Evolutionary conservation across 2,888 invertebrate species (phyloP).

Genomic region (Agriopis aurantiaria): DNA sequence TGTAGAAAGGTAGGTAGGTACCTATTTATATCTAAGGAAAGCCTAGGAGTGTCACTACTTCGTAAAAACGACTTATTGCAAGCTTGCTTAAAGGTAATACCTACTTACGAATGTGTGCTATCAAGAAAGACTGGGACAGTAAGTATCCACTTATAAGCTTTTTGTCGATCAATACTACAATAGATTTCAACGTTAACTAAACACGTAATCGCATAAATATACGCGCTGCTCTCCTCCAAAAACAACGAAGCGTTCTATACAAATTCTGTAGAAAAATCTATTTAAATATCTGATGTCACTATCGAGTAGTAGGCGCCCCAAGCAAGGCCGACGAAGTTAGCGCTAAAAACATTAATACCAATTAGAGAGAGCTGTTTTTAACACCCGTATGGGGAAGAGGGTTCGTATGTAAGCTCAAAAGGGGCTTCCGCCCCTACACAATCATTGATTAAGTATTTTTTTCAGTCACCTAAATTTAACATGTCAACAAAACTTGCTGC

Average conservation of each 20-base stretch:
- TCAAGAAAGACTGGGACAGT: neutral
- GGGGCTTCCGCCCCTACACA: constrained; percentile 17
- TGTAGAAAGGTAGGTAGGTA: neutral
- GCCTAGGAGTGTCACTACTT: constrained; percentile 22
- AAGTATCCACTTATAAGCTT: neutral
- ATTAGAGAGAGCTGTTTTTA: constrained; percentile 49
- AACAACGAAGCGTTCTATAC: constrained; percentile 62
- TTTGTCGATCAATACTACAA: constrained; percentile 21
- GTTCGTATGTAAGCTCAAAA: constrained; percentile 10
- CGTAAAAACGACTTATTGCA: neutral
- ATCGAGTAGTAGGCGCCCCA: constrained; percentile 66
- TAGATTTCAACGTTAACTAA: constrained; percentile 35
- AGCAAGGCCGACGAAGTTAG: constrained; percentile 69
- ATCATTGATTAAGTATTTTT: constrained; percentile 24
- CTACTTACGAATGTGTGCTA: neutral
- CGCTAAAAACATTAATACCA: constrained; percentile 55
- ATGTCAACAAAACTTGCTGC: constrained; percentile 43
- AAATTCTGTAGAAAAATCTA: constrained; percentile 69
- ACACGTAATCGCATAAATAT: constrained; percentile 29
- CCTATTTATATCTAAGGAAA: constrained; percentile 14
- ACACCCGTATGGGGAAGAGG: constrained; percentile 34
- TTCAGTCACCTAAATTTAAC: constrained; percentile 22
- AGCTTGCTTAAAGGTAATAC: neutral
- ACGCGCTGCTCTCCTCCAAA: constrained; percentile 45
- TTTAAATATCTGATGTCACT: constrained; percentile 83